phyloP scores from a whole-genome alignment of 2,113 vertebrate genomes.

The Dasyornis broadbenti region DNA sequence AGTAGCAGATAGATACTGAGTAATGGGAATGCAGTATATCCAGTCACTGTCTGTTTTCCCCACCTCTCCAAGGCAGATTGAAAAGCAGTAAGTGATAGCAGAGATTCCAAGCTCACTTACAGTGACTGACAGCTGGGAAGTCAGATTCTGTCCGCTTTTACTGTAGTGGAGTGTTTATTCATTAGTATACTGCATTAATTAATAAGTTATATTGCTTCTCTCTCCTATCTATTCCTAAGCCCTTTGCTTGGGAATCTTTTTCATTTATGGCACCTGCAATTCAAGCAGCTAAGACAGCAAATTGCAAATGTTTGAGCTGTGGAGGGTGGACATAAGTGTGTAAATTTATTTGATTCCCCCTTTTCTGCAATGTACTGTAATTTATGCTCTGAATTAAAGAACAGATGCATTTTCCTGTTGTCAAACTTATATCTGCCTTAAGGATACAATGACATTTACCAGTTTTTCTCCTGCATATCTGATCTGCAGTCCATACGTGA shows the following conservation, averaged over 20 bases:
- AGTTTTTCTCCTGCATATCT: neutral
- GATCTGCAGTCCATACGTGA: neutral
- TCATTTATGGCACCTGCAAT: neutral
- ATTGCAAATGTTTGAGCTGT: neutral
- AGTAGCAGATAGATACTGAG: neutral
- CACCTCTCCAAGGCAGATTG: neutral
- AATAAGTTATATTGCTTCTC: neutral
- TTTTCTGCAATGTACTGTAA: neutral
- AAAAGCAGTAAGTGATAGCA: neutral
- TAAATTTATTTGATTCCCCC: neutral
- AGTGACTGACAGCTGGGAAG: neutral
- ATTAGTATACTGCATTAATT: neutral
- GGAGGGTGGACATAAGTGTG: neutral
- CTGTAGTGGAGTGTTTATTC: neutral
- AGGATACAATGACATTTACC: neutral
- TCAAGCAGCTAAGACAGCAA: neutral
- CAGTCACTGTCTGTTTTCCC: neutral
- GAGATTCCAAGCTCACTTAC: neutral
- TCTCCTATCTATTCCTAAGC: neutral
- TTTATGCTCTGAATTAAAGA: neutral
- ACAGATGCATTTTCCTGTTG: neutral
- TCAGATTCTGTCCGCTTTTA: neutral
- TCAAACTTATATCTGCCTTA: neutral
- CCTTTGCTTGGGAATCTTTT: neutral
- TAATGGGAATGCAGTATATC: neutral